These are phyloP conservation scores for Phyto melanocephala DNA, from an alignment of 2,888 invertebrate species.

Conservation along the genomic window DNA sequence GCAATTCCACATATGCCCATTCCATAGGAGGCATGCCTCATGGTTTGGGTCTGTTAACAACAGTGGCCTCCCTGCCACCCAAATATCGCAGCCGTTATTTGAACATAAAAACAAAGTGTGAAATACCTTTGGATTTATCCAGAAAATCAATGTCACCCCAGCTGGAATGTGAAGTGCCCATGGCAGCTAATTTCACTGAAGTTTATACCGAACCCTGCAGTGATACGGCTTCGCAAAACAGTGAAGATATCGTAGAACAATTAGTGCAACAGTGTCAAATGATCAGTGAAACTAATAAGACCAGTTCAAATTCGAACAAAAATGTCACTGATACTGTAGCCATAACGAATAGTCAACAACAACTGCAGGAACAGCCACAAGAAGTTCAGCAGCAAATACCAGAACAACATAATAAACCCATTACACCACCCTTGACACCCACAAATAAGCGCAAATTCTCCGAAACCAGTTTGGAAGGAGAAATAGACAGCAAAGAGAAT, in stretches of 20 bases:
- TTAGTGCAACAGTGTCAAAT: slow-evolving; percentile 40
- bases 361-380: slow-evolving; percentile 13
- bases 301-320: too few relatives aligned
- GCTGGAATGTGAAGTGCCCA: slow-evolving; percentile 70
- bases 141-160: slow-evolving; percentile 80
- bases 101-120: slow-evolving; percentile 76
- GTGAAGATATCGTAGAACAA: slow-evolving; percentile 58
- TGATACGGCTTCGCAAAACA: slow-evolving; percentile 51
- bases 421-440: slow-evolving; percentile 89
- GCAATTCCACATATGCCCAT: slow-evolving; percentile 63
- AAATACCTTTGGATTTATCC: slow-evolving; percentile 86
- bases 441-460: slow-evolving; percentile 79
- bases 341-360: slow-evolving; percentile 14
- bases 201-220: slow-evolving; percentile 70
- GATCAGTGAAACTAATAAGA: slow-evolving; percentile 3
- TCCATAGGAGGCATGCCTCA: slow-evolving; percentile 72
- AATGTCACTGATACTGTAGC: background rate
- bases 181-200: slow-evolving; percentile 72
- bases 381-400: background rate
- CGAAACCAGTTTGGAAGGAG: slow-evolving; percentile 38
- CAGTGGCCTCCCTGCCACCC: slow-evolving; percentile 77
- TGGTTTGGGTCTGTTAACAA: slow-evolving; percentile 77
- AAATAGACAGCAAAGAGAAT: slow-evolving; percentile 67
- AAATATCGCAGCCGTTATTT: slow-evolving; percentile 79
- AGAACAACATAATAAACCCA: slow-evolving; percentile 79